phyloP scores from a whole-genome alignment of 2,888 invertebrate genomes.

The Odontocolon sp. region DNA sequence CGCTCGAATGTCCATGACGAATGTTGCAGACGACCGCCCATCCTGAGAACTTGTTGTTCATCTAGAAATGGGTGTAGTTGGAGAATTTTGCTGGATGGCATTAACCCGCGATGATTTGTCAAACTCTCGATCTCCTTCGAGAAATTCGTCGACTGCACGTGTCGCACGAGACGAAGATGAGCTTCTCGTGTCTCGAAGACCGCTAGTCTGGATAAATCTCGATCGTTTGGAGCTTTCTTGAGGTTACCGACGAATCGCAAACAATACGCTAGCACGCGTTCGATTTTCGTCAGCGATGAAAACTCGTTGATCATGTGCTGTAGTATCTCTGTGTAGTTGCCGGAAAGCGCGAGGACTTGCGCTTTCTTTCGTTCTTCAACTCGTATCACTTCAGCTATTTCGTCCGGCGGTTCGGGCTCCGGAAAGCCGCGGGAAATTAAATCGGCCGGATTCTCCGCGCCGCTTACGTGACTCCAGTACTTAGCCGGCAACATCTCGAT shows the following conservation, averaged over 20 bases:
- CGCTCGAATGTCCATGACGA: constrained; percentile 3
- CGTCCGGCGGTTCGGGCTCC: not conserved
- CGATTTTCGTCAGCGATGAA: constrained; percentile 5
- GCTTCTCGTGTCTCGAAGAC: constrained; percentile 17
- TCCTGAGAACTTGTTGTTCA: constrained; percentile 34
- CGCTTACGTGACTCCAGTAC: not conserved
- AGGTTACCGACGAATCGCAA: constrained; percentile 33
- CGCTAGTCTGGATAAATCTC: not conserved
- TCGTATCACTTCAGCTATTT: not conserved
- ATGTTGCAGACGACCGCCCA: constrained; percentile 53
- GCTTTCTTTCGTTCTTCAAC: not conserved
- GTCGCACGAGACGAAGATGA: not conserved
- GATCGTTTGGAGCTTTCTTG: not conserved
- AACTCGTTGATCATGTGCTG: not conserved
- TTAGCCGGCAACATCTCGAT: not conserved
- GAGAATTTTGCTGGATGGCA: constrained; percentile 14
- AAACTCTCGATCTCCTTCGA: constrained; percentile 40
- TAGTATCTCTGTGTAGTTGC: too few species aligned
- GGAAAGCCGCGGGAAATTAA: not conserved
- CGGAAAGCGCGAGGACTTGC: too few species aligned
- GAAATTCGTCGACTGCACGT: not conserved
- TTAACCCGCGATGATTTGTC: not conserved
- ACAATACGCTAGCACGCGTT: constrained; percentile 30
- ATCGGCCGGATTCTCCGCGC: not conserved
- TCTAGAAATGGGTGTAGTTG: constrained; percentile 39